phyloP scores from a whole-genome alignment of 2,888 invertebrate genomes.

The Scaptomyza caliginosa region DNA sequence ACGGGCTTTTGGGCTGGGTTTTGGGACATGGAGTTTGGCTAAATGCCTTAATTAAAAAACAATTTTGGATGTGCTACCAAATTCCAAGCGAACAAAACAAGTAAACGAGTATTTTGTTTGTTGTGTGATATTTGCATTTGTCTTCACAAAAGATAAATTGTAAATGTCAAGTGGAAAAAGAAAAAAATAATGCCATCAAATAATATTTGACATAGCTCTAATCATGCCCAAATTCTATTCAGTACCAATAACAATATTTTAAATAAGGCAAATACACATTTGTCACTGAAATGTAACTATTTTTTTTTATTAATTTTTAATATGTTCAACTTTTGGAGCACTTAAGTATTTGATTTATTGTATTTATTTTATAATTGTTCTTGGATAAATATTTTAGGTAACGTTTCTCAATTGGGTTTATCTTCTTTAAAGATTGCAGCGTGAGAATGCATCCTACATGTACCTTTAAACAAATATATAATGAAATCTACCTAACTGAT shows the following conservation, averaged over 20 bases:
- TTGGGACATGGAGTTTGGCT: slow-evolving; percentile 37
- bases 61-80: slow-evolving; percentile 74
- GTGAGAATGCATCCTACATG: too few species aligned
- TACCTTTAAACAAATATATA: too few species aligned
- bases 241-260: slow-evolving; percentile 16
- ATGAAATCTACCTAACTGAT: too few species aligned
- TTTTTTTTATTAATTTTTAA: not conserved
- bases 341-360: not conserved
- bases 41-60: slow-evolving; percentile 79
- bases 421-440: too few species aligned
- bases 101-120: slow-evolving; percentile 8
- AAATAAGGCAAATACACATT: not conserved
- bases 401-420: too few species aligned
- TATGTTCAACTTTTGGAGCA: not conserved
- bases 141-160: slow-evolving; percentile 15
- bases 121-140: slow-evolving; percentile 25
- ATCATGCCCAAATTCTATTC: slow-evolving; percentile 9
- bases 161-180: slow-evolving; percentile 5
- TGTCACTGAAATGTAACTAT: not conserved
- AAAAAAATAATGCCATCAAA: slow-evolving; percentile 15
- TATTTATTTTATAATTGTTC: not conserved
- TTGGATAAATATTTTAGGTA: too few species aligned
- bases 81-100: slow-evolving; percentile 46
- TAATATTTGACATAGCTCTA: slow-evolving; percentile 12
- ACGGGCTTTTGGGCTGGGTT: slow-evolving; percentile 44